Evolutionary conservation across 64 coral and sea anemone species (phyloP), one percentile per base, ranked within the genome.

Genomic region (Acropora yongei): DNA sequence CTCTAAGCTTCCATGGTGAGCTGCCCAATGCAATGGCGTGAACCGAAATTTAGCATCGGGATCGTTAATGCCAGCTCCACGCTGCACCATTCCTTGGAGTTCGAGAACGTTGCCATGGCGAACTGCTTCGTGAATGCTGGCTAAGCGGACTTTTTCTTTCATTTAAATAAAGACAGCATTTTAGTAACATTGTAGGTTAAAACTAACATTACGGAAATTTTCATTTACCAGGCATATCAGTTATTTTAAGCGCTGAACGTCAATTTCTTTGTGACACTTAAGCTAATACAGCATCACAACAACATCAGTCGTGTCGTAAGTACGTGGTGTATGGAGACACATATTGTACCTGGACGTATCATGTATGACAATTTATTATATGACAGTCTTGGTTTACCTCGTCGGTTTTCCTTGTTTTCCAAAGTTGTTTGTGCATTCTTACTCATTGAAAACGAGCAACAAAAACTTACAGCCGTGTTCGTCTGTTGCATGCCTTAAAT

Each of bases 11-110:
- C 97, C 97, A 89, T 96, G 94, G 66, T 96, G 84, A 53, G 94
- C 91, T 63, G 97, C 94, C 94, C 97, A 99, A 81, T 99, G 97
- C 17, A 99, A 87, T 49, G 97, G 97, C 57, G 94, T 99, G 72
- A 99, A 99, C 49, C 94, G 96, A 92, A 96, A 99, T 63, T 94
- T 99, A 51, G 78, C 4, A 69, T 99, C 97, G 1, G 88, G 6
- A 80, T 95, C 97, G 57, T 99, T 99, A 57, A 99, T 96, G 72
- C 94, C 97, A 0, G 97, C 97, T 40, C 97, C 97, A 19, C 94
- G 77, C 48, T 99, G 97, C 3, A 99, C 97, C 97, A 99, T 99
- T 13, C 94, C 86, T 69, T 99, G 97, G 5, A 99, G 61, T 89
- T 99, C 97, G 13, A 96, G 84, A 47, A 99, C 97, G 71, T 99